These are phyloP conservation scores for Coregonus suidteri DNA, from an alignment of 2,797 vertebrate genomes.

Conservation along the genomic window DNA sequence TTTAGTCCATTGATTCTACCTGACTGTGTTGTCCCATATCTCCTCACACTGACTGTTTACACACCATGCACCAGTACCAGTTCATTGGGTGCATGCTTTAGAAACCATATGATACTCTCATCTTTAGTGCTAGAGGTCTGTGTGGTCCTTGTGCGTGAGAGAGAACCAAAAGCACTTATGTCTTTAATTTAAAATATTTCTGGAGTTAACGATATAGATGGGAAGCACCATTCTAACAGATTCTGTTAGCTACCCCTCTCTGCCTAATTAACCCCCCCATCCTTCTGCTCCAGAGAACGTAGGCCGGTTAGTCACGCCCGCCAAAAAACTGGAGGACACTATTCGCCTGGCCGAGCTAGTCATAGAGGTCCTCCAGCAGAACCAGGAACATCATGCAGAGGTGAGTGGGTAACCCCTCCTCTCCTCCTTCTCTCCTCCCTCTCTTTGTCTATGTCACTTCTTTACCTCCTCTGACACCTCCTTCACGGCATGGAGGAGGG, in stretches of 20 bases:
- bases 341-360: slow-evolving; percentile 98
- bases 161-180: slow-evolving; percentile 36
- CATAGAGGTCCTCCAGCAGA: slow-evolving; percentile 99
- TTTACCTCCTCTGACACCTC: slow-evolving; percentile 48
- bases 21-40: slow-evolving; percentile 45
- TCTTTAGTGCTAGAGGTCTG: slow-evolving; percentile 32
- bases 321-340: slow-evolving; percentile 99
- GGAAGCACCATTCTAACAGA: slow-evolving; percentile 50
- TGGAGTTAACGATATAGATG: slow-evolving; percentile 46
- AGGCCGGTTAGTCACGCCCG: slow-evolving; percentile 98
- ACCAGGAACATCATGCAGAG: slow-evolving; percentile 99
- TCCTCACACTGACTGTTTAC: slow-evolving; percentile 56
- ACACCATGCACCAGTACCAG: slow-evolving; percentile 32
- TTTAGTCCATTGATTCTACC: slow-evolving; percentile 19
- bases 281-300: slow-evolving; percentile 99
- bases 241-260: slow-evolving; percentile 60
- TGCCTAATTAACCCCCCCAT: slow-evolving; percentile 82
- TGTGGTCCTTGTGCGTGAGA: slow-evolving; percentile 28
- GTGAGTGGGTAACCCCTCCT: slow-evolving; percentile 81
- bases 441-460: slow-evolving; percentile 51
- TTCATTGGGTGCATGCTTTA: slow-evolving; percentile 54
- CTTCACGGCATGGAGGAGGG: neutral
- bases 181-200: neutral
- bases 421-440: slow-evolving; percentile 21
- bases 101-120: slow-evolving; percentile 34